Evolutionary conservation across 1,140 invertebrate genomes (phyloP).

Genomic region (Heliconius melpomene): DNA sequence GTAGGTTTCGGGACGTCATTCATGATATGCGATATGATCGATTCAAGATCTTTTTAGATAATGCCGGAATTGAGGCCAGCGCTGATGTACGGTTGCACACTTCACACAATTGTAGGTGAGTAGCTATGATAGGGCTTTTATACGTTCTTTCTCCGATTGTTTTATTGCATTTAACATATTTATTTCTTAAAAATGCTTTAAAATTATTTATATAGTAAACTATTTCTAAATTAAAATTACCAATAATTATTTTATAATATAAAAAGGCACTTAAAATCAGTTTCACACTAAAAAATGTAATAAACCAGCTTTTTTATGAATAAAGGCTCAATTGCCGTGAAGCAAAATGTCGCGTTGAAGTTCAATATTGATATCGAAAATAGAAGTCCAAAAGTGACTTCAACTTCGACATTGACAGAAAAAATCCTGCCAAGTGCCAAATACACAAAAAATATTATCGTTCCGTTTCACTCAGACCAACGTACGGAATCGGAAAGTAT

Average conservation of each 20-base stretch:
- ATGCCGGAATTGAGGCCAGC: constrained; percentile 55
- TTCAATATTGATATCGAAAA: constrained; percentile 44
- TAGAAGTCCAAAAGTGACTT: constrained; percentile 57
- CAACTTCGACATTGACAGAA: constrained; percentile 55
- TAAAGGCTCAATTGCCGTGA: neutral
- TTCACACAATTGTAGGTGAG: constrained; percentile 1
- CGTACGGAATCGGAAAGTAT: constrained; percentile 70
- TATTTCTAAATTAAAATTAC: neutral
- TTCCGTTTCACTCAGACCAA: constrained; percentile 70
- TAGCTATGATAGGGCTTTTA: constrained; percentile 16
- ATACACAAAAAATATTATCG: constrained; percentile 68
- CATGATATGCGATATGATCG: constrained; percentile 64
- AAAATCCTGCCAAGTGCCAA: constrained; percentile 73
- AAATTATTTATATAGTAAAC: neutral
- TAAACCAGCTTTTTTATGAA: neutral
- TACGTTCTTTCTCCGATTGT: neutral
- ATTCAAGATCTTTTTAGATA: constrained; percentile 68
- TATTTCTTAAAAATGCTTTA: neutral
- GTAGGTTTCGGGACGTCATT: constrained; percentile 57
- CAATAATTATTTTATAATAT: neutral
- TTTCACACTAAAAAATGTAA: neutral
- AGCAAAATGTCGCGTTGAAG: neutral
- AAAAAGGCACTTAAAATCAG: neutral
- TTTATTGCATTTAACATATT: neutral
- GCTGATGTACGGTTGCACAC: constrained; percentile 43